These are phyloP conservation scores for Zosterops borbonicus DNA, from an alignment of 2,113 vertebrate genomes.

Conservation along the genomic window DNA sequence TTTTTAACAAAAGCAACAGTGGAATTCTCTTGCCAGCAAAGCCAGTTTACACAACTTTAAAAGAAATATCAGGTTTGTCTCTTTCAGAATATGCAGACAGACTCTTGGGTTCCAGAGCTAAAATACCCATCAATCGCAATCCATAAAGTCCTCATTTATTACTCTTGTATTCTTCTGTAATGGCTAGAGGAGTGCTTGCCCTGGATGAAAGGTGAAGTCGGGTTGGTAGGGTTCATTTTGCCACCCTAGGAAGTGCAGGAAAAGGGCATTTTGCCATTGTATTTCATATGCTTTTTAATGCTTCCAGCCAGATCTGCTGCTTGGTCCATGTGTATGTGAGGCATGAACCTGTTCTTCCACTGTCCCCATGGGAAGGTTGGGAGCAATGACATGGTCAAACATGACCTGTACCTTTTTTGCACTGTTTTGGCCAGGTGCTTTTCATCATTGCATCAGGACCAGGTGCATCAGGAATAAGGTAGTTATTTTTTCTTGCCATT, in stretches of 20 bases:
- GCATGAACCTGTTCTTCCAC: not conserved
- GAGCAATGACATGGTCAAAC: not conserved
- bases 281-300: not conserved
- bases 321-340: not conserved
- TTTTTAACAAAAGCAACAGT: not conserved
- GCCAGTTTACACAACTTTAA: not conserved
- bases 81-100: not conserved
- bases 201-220: not conserved
- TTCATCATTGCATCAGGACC: not conserved
- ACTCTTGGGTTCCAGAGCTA: not conserved
- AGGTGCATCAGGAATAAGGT: not conserved
- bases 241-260: not conserved
- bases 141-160: not conserved
- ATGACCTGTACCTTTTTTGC: not conserved
- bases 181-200: not conserved
- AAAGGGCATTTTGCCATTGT: not conserved
- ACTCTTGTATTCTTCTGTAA: not conserved
- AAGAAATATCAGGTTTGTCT: not conserved
- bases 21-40: not conserved
- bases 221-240: not conserved
- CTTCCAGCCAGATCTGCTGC: not conserved
- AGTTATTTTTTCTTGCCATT: not conserved
- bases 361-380: not conserved
- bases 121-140: not conserved
- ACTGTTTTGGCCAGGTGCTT: not conserved